phyloP scores from a whole-genome alignment of 2,888 invertebrate species.

The Cordilura impudica region DNA sequence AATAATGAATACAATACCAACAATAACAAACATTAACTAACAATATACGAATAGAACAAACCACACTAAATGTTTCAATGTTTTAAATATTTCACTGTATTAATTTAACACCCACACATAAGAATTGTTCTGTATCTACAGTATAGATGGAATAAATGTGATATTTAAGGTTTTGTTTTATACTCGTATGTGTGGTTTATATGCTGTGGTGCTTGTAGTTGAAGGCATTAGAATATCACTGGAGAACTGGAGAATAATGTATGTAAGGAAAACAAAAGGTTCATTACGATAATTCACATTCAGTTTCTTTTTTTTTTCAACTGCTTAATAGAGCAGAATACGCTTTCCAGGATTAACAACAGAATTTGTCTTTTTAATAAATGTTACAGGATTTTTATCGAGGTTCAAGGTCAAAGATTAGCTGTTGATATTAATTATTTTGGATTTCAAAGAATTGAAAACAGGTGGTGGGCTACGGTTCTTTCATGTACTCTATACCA shows the following conservation, averaged over 20 bases:
- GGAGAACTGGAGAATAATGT: background rate
- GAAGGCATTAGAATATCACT: background rate
- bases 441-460: conserved; percentile 14
- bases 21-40: background rate
- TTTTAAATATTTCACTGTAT: too few relatives aligned
- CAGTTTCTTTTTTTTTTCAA: background rate
- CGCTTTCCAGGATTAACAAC: background rate
- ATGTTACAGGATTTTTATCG: background rate
- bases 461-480: too few relatives aligned
- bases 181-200: background rate
- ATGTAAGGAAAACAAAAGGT: background rate
- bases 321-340: background rate
- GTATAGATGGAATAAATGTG: background rate
- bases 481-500: too few relatives aligned
- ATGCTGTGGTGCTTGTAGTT: background rate
- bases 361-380: background rate
- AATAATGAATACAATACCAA: background rate
- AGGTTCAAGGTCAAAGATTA: background rate
- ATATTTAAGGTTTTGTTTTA: background rate
- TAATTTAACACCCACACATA: background rate
- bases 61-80: background rate
- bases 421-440: conserved; percentile 35
- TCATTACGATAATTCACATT: background rate
- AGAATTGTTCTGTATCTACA: background rate
- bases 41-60: background rate